These are phyloP conservation scores for Chloebia gouldiae DNA, from an alignment of 2,113 vertebrate species.

Conservation along the genomic window DNA sequence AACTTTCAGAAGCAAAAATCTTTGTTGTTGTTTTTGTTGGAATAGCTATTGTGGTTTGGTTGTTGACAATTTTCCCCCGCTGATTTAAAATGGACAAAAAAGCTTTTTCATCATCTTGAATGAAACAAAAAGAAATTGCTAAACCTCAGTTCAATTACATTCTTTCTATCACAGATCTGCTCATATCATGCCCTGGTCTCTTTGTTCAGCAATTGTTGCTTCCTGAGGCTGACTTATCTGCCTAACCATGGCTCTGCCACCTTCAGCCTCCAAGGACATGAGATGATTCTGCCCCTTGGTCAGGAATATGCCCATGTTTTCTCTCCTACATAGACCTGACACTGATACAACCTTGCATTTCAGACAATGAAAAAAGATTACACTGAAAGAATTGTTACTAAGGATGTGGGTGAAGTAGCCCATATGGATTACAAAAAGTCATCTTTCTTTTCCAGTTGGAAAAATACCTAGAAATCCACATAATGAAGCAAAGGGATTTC, in stretches of 20 bases:
- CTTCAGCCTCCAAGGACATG: neutral
- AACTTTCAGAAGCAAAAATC: neutral
- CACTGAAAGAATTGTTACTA: neutral
- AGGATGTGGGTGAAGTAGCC: neutral
- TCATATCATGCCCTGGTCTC: neutral
- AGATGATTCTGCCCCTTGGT: neutral
- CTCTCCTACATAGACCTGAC: neutral
- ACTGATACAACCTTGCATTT: neutral
- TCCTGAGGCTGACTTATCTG: neutral
- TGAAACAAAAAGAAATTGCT: neutral
- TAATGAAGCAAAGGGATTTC: neutral
- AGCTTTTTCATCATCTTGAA: neutral
- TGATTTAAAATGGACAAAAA: neutral
- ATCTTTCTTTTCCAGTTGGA: neutral
- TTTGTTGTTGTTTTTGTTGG: neutral
- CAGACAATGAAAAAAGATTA: neutral
- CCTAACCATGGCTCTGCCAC: neutral
- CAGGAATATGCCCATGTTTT: neutral
- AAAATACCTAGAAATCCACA: neutral
- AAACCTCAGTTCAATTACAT: neutral
- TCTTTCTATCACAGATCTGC: neutral
- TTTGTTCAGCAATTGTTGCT: neutral
- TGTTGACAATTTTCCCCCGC: neutral
- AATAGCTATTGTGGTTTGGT: neutral
- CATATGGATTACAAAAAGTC: neutral